Conservation (phyloP, 2,888 invertebrate species). For the Parnassius smintheus region DNA sequence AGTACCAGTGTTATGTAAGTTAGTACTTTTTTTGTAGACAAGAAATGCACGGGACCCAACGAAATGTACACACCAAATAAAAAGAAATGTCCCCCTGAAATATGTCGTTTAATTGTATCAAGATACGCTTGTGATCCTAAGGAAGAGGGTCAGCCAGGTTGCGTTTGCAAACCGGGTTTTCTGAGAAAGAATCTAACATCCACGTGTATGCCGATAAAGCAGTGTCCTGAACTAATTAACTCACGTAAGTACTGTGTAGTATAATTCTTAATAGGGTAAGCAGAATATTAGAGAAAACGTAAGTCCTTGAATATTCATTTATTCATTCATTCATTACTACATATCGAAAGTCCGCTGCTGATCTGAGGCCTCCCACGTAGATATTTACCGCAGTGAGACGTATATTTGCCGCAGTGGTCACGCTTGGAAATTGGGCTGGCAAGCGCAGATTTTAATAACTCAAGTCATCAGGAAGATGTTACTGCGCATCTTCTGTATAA, state of each 20-base stretch:
- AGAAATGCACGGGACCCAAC: constrained; percentile 18
- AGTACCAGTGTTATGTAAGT: too few species aligned
- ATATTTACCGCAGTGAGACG: too few species aligned
- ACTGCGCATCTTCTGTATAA: too few species aligned
- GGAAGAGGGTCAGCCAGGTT: constrained; percentile 13
- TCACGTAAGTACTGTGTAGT: constrained; percentile 14
- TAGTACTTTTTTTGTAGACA: constrained; percentile 4
- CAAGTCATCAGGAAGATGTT: too few species aligned
- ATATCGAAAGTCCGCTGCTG: too few species aligned
- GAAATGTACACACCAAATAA: constrained; percentile 17
- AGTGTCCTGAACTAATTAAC: constrained; percentile 18
- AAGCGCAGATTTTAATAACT: too few species aligned
- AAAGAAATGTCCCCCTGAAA: constrained; percentile 17
- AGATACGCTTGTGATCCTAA: constrained; percentile 17
- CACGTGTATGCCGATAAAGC: constrained; percentile 11
- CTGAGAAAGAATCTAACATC: constrained; percentile 13
- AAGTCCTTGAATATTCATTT: too few species aligned
- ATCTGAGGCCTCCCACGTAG: too few species aligned
- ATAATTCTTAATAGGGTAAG: not conserved
- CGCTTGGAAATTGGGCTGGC: too few species aligned
- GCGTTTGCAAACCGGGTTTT: constrained; percentile 19
- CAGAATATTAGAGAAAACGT: too few species aligned
- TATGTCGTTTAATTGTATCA: constrained; percentile 17
- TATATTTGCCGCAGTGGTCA: too few species aligned
- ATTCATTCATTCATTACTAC: too few species aligned